These are phyloP conservation scores for Brachyalestes nurse DNA, from an alignment of 2,797 vertebrate genomes.

Conservation along the genomic window DNA sequence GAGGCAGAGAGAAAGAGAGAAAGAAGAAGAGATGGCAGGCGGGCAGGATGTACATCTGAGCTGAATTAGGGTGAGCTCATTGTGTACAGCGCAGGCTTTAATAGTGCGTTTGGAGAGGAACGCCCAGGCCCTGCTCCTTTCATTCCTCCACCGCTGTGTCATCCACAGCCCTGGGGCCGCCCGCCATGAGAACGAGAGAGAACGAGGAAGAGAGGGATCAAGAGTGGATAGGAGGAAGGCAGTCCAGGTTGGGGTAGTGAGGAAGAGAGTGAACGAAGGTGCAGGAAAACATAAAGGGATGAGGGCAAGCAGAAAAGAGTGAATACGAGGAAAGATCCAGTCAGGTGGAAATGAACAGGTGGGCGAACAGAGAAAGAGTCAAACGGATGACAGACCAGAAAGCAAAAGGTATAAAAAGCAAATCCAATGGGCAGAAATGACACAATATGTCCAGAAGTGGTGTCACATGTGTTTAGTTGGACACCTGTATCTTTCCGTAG, in stretches of 20 bases:
- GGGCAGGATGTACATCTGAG: conserved; percentile 82
- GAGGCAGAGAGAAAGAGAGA: conserved; percentile 28
- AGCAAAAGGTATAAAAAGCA: neutral
- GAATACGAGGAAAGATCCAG: neutral
- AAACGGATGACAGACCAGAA: neutral
- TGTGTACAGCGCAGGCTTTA: conserved; percentile 85
- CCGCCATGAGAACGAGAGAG: conserved; percentile 53
- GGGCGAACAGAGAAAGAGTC: neutral
- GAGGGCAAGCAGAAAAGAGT: conserved; percentile 49
- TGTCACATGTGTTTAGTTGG: neutral
- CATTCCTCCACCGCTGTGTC: conserved; percentile 86
- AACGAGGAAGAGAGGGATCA: conserved; percentile 43
- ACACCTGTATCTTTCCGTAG: neutral
- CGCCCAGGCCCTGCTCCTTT: conserved; percentile 85
- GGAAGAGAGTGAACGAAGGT: conserved; percentile 43
- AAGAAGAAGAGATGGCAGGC: conserved; percentile 67
- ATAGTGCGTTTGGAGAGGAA: conserved; percentile 86
- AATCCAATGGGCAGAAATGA: neutral
- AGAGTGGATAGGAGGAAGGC: conserved; percentile 55
- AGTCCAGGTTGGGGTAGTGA: conserved; percentile 55
- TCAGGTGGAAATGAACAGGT: neutral
- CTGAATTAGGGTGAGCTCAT: conserved; percentile 90
- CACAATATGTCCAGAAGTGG: neutral
- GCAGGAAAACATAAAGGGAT: conserved; percentile 34
- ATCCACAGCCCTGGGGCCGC: conserved; percentile 82